Percentiles rank a stretch among this genome's conserved stretches.
Evolutionary conservation across 1,140 invertebrate genomes (phyloP).

Genomic region (Atta texana): DNA sequence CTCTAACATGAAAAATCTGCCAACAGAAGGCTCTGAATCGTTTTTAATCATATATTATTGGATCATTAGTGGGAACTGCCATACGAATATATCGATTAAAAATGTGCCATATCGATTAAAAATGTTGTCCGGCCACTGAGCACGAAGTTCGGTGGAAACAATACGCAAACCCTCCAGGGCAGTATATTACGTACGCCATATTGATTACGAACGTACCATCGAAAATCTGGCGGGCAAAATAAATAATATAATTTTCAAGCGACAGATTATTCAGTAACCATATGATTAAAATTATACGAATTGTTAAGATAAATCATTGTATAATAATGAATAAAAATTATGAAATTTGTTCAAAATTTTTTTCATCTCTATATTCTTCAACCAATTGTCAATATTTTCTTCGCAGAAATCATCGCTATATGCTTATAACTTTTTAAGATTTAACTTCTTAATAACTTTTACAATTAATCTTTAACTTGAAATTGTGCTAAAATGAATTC

Average conservation of each 20-base stretch:
- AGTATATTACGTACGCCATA: slow-evolving; percentile 15
- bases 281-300: slow-evolving; percentile 14
- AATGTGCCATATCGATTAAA: slow-evolving; percentile 40
- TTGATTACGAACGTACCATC: slow-evolving; percentile 9
- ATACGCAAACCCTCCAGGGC: slow-evolving; percentile 42
- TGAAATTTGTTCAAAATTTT: not conserved
- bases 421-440: not conserved
- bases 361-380: not conserved
- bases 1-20: not conserved
- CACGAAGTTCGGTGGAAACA: slow-evolving; percentile 23
- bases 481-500: not conserved
- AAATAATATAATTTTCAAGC: slow-evolving; percentile 46
- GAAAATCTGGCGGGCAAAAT: slow-evolving; percentile 18
- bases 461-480: slow-evolving; percentile 2
- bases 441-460: not conserved
- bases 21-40: not conserved
- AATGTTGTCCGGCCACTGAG: slow-evolving; percentile 2
- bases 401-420: too few species aligned
- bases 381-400: not conserved
- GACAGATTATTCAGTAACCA: not conserved
- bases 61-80: not conserved
- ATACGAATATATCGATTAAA: slow-evolving; percentile 11
- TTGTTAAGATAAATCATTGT: slow-evolving; percentile 9
- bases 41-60: not conserved
- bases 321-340: not conserved